Base-by-base conservation (phyloP, 2,797 vertebrate genomes). In the Scleropages formosus region DNA sequence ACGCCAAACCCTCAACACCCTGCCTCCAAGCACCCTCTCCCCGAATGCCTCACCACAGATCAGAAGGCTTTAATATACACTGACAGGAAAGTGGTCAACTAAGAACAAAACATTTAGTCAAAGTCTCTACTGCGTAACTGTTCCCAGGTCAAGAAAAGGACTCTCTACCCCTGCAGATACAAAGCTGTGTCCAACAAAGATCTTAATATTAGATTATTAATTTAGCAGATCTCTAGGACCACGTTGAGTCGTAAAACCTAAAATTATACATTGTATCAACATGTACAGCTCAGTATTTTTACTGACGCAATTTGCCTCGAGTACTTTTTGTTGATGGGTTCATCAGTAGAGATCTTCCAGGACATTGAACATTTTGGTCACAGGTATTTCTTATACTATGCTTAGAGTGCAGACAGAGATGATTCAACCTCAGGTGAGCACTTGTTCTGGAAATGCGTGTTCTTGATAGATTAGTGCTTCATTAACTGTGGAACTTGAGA, bases 1-100 rank as follows among this genome's bases (percentile, higher is more conserved):
- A 44, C 80, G 70, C 82, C 78, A 75, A 72, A 46, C 44, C 72
- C 71, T 61, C 44, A 27, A 72, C 58, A 75, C 71, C 49, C 68
- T 74, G n/a, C 12, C 16, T 22, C 65, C 31, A 72, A 61, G n/a
- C 64, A 67, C 27, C 26, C 20, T 49, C 58, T 39, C 56, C 20
- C 7, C 74, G 61, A 51, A 65, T 73, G 26, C 58, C 63, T 47
- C 26, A 39, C 68, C n/a, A 11, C 53, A 65, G 12, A 56, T 63
- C 67, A 80, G 62, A 26, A 64, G 74, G 62, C 47, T 65, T 58
- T 8, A 18, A 20, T 13, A 16, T 4, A 8, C 8, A 16, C n/a
- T 44, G 39, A 20, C 31, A 58, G 26, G 15, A 39, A 6, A 59
- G 22, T 56, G 18, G 46, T 65, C 59, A 18, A 15, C 51, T 13